Conservation (phyloP, 2,797 vertebrate species). For the Mus caroli region DNA sequence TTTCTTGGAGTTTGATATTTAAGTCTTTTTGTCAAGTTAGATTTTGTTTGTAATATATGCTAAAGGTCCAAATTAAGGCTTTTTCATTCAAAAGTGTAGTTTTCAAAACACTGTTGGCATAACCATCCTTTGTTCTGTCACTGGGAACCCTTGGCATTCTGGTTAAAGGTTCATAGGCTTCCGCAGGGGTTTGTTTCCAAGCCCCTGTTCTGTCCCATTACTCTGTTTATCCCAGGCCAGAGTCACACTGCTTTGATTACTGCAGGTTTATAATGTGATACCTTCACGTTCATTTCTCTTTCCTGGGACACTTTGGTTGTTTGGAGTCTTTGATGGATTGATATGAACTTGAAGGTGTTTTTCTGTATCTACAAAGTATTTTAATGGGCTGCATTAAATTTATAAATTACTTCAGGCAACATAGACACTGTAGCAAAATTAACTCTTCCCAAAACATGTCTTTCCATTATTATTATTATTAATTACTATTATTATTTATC, state of each 20-base stretch:
- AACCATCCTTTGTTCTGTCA: neutral
- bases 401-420: neutral
- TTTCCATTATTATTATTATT: neutral
- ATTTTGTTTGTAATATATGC: neutral
- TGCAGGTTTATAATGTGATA: neutral
- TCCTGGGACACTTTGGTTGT: neutral
- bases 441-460: neutral
- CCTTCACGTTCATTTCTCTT: neutral
- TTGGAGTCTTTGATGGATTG: neutral
- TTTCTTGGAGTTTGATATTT: neutral
- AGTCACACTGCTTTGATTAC: neutral
- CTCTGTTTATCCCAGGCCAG: neutral
- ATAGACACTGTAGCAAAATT: neutral
- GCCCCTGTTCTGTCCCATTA: neutral
- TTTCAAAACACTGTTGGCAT: neutral
- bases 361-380: neutral
- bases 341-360: neutral
- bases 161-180: neutral
- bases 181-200: neutral
- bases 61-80: neutral
- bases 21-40: neutral
- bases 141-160: neutral
- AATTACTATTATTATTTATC: neutral
- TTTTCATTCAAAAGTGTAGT: neutral
- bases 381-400: neutral